Evolutionary conservation across 2,888 invertebrate species (phyloP).

Genomic region (Alentia gelatinosa): DNA sequence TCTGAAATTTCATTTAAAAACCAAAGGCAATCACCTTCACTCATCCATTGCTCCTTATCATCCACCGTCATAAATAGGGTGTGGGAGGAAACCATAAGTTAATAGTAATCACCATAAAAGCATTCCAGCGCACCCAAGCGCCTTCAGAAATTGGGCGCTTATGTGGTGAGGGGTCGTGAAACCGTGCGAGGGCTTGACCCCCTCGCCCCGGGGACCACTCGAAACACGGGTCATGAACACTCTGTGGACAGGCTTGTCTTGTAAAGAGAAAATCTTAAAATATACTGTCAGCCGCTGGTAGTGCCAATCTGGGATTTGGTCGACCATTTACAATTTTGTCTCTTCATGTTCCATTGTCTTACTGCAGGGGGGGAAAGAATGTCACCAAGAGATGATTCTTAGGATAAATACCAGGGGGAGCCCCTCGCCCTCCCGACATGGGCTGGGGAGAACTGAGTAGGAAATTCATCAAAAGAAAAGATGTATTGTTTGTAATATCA

Average conservation of each 20-base stretch:
- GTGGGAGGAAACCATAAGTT: neutral
- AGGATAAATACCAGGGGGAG: neutral
- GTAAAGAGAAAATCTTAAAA: neutral
- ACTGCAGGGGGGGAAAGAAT: neutral
- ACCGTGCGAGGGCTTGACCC: no score
- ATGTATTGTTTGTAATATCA: slow-evolving; percentile 1
- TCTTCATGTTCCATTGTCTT: slow-evolving; percentile 44
- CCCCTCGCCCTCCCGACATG: neutral
- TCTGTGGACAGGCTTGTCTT: neutral
- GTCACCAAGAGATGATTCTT: neutral
- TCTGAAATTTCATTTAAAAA: neutral
- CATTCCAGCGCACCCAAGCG: neutral
- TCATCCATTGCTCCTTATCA: neutral
- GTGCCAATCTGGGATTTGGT: neutral
- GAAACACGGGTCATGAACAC: no score
- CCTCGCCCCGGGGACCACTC: no score
- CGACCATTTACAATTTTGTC: neutral
- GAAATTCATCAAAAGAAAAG: neutral
- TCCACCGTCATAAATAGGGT: neutral
- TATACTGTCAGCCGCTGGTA: neutral
- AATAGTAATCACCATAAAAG: neutral
- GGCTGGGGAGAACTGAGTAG: neutral
- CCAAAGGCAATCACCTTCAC: slow-evolving; percentile 1
- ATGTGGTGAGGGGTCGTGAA: neutral
- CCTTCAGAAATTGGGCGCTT: neutral